Base-by-base conservation (phyloP, 1,140 invertebrate genomes). In the Cardiocondyla obscurior region DNA sequence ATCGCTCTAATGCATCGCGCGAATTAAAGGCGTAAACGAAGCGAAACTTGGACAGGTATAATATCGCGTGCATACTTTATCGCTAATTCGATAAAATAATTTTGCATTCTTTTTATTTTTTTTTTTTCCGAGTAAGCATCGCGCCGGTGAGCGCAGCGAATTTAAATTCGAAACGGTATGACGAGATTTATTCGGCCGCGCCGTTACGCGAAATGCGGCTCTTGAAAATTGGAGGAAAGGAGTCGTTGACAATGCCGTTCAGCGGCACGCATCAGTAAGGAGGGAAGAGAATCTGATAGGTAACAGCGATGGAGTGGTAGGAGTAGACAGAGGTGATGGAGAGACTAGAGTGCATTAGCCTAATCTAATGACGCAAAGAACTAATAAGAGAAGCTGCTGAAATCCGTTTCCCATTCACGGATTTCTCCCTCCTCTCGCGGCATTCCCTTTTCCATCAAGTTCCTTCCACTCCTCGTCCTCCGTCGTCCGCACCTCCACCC, bases 341-440 rank as follows among this genome's bases (percentile, higher is more conserved):
- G 25, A 69, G 53, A 81, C 60, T 51, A 55, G 81, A 81, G 73
- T 87, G 84, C 87, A 90, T 90, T 90, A 91, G 90, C 82, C 85
- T 89, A 89, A 90, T 90, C 87, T 84, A 90, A 90, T 90, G 87
- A 86, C 82, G 88, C 85, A 88, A 90, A 88, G 85, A 89, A 89
- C 87, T 90, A 90, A 91, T 92, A 92, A 92, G 84, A 85, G 89
- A 82, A 69, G 73, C 79, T 81, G 62, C 74, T 82, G 82, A 86
- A 79, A 88, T 84, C 84, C 79, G 79, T 83, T 88, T 88, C 85
- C 85, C 86, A 88, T 88, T 87, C 84, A 83, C 79, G 36, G 58
- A 55, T 76, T 77, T 67, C 85, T 79, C 60, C 70, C 58, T 62
- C 69, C 69, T 49, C 67, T 65, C 51, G 44, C 49, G 70, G 62